These are phyloP conservation scores for Gnathonemus longibarbis DNA, from an alignment of 2,113 vertebrate species.

Conservation along the genomic window DNA sequence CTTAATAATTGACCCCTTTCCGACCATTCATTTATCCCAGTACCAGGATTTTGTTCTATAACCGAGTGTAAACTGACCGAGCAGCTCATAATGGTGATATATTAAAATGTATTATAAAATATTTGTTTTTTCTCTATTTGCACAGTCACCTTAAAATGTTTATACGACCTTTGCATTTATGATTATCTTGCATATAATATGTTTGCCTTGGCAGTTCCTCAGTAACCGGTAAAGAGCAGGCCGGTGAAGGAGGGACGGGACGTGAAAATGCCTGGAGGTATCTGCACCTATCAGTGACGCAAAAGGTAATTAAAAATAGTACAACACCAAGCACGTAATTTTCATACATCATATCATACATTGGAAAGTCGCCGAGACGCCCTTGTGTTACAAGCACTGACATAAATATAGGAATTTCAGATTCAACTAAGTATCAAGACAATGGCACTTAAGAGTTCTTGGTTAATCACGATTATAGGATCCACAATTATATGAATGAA, in stretches of 20 bases:
- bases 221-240: neutral
- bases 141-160: neutral
- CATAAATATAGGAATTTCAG: neutral
- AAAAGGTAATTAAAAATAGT: slow-evolving; percentile 2
- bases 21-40: neutral
- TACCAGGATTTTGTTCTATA: neutral
- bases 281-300: neutral
- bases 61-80: neutral
- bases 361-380: neutral
- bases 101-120: neutral
- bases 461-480: neutral
- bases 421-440: neutral
- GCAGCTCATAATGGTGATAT: neutral
- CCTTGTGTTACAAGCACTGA: neutral
- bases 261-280: neutral
- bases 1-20: neutral
- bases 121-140: neutral
- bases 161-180: neutral
- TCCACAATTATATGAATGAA: slow-evolving; percentile 5
- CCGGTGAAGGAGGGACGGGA: neutral
- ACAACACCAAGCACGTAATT: neutral
- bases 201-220: neutral
- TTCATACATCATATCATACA: neutral
- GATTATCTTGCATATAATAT: neutral
- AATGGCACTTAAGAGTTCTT: neutral